Base-by-base conservation (phyloP, 2,113 vertebrate species). In the Hyperoodon ampullatus region DNA sequence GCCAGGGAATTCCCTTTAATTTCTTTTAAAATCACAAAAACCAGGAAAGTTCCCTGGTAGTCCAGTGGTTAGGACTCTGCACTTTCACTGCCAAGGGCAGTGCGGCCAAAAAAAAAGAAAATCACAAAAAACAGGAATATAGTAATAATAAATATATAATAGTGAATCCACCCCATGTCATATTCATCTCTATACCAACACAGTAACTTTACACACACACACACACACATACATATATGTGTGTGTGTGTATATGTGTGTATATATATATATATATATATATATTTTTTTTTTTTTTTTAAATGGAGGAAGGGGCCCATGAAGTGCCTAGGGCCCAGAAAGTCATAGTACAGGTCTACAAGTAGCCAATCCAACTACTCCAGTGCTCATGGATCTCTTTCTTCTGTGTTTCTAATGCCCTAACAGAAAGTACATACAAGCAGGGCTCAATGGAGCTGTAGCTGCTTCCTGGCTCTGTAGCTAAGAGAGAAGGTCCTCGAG, bases 191-290 rank as follows among this genome's bases (percentile, higher is more conserved):
- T 47, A 14, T 71, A 47, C 15, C 58, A 89, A 50, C 47, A 71
- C 10, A 58, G 35, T 66, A 53, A 53, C 16, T 53, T 53, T 53
- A 53, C 50, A 53, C 50, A 53, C 50, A 50, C 47, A 39, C 35
- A 39, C 35, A 50, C 47, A 53, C 50, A 16, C 15, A 53, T 15
- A 16, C 42, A 63, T 53, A 72, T 19, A 2, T 5, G 0, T 55
- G 1, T 58, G 55, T 58, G 18, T 53, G 14, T 53, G 4, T 53
- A 1, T 53, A 1, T 55, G 1, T 55, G 15, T 55, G 0, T 55
- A 4, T 61, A 26, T 11, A 11, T 61, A 26, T 11, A 63, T 28
- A 71, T 28, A 28, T 33, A 44, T 39, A 39, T 70, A 88, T 44
- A 53, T 33, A 35, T 23, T 3, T 50, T 35, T 58, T 35, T 66